These are phyloP conservation scores for Leptothorax acervorum DNA, from an alignment of 2,888 invertebrate species.

Conservation along the genomic window DNA sequence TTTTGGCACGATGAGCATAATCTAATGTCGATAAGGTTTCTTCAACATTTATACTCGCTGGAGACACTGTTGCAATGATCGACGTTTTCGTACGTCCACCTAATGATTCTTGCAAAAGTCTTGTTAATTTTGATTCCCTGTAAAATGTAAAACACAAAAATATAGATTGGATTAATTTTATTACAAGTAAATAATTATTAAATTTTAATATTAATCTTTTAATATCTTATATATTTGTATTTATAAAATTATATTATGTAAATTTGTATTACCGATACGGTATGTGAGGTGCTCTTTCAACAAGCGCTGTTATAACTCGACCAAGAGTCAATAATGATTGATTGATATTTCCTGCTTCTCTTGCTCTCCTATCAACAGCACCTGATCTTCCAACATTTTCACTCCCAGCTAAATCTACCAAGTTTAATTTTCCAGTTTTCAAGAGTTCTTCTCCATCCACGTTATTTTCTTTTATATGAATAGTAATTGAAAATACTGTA, in stretches of 20 bases:
- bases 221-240: neutral
- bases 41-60: conserved; percentile 94
- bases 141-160: conserved; percentile 51
- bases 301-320: conserved; percentile 97
- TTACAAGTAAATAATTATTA: neutral
- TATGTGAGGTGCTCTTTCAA: conserved; percentile 96
- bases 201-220: neutral
- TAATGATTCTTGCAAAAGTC: conserved; percentile 97
- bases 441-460: conserved; percentile 96
- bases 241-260: neutral
- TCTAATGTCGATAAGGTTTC: conserved; percentile 98
- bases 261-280: conserved; percentile 93
- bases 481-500: conserved; percentile 97
- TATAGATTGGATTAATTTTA: neutral
- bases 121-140: conserved; percentile 98
- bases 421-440: conserved; percentile 97
- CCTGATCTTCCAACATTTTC: conserved; percentile 99
- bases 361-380: conserved; percentile 94
- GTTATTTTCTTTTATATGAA: conserved; percentile 96
- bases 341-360: conserved; percentile 99
- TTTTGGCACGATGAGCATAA: conserved; percentile 97
- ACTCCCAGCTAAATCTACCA: conserved; percentile 98
- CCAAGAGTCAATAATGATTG: conserved; percentile 97
- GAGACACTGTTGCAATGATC: conserved; percentile 98
- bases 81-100: conserved; percentile 99